Conservation (phyloP, 2,113 vertebrate genomes). For the Eurypyga helias region DNA sequence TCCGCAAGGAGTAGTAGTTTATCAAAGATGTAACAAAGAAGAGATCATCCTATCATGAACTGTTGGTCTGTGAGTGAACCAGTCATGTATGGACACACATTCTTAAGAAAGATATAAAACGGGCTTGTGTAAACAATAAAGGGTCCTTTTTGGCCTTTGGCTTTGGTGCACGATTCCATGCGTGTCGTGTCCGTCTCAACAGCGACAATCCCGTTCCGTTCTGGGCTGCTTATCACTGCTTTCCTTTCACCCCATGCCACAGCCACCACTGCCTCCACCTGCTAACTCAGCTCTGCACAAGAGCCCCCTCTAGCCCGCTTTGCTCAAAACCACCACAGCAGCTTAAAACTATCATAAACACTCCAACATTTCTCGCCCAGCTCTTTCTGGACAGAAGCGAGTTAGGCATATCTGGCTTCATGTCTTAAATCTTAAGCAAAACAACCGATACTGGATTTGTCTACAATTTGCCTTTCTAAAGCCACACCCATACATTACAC, state of each 20-base stretch:
- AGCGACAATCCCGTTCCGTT: not conserved
- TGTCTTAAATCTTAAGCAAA: not conserved
- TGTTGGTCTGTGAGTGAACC: no score
- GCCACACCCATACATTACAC: not conserved
- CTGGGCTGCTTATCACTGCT: not conserved
- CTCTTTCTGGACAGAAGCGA: not conserved
- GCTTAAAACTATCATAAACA: not conserved
- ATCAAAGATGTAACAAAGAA: no score
- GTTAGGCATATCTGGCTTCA: no score
- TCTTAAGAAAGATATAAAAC: no score
- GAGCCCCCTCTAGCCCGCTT: not conserved
- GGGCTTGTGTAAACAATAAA: no score
- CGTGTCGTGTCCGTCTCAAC: no score
- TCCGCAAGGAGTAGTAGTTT: no score
- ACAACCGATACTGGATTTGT: not conserved
- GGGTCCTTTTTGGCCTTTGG: no score
- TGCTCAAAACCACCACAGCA: not conserved
- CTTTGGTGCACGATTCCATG: no score
- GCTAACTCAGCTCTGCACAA: not conserved
- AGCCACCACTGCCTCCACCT: not conserved
- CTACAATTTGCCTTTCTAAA: not conserved
- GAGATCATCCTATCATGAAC: no score
- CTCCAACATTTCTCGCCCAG: not conserved
- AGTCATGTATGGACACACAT: no score
- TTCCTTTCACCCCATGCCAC: not conserved